Conservation (phyloP, 2,113 vertebrate species). For the Petrocephalus zakoni region DNA sequence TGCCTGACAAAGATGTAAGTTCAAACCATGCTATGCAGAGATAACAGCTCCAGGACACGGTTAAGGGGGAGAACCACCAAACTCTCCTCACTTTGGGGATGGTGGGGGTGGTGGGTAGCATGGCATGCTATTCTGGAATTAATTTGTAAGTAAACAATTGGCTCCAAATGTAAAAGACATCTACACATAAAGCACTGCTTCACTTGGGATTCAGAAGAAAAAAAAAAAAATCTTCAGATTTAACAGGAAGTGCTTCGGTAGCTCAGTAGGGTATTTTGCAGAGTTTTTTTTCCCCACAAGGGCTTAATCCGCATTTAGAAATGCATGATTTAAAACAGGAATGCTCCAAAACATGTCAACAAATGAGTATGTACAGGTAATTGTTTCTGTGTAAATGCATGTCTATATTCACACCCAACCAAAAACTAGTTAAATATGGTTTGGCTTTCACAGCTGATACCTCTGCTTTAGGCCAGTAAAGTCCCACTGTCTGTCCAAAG, state of each 20-base stretch:
- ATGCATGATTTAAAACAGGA: not conserved
- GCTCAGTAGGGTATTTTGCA: conserved; percentile 32
- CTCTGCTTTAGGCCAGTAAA: conserved; percentile 14
- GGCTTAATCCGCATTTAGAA: not conserved
- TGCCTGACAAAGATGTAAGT: conserved; percentile 68
- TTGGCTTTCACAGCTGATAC: conserved; percentile 1
- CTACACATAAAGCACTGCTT: not conserved
- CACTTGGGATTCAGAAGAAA: conserved; percentile 26
- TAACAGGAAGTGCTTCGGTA: conserved; percentile 71
- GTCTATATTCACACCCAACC: not conserved
- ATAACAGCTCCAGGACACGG: conserved; percentile 29
- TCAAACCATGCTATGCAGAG: conserved; percentile 80
- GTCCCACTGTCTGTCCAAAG: conserved; percentile 13
- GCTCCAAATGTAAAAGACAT: conserved; percentile 25
- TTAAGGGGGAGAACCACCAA: conserved; percentile 48
- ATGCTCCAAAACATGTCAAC: not conserved
- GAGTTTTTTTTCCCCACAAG: not conserved
- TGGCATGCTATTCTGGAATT: not conserved
- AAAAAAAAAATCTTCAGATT: conserved; percentile 36
- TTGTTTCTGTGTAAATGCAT: not conserved
- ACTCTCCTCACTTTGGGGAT: conserved; percentile 66
- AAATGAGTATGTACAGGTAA: not conserved
- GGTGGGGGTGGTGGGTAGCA: conserved; percentile 40
- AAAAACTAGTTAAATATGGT: not conserved
- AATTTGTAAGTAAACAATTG: not conserved